Base-by-base conservation (phyloP, 2,113 vertebrate genomes). In the Tor tambroides region DNA sequence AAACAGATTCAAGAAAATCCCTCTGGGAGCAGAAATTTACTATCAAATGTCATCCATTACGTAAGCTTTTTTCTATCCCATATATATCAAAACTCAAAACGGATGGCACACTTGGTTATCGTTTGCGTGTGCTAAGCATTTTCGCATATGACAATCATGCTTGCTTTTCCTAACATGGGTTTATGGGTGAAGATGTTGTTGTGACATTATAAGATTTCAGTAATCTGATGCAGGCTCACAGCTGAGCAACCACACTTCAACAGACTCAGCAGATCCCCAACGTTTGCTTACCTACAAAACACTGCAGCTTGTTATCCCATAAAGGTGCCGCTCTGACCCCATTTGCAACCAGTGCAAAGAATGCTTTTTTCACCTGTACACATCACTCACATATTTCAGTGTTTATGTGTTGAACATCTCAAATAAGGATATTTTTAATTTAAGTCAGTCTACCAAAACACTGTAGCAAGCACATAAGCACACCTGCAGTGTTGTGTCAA, bases 401-500 rank as follows among this genome's bases (percentile, higher is more conserved):
- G 17, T 43, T 75, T 35, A 65, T 51, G 8, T 5, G 5, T 5
- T 72, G 4, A 41, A 72, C 19, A 21, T 38, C 8, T 2, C 26
- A 6, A 1, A 19, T 26, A 21, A 17, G 7, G 2, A 19, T 41
- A 28, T 11, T 63, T 28, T 11, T 10, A 0, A 43, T 75, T 11
- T 0, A 46, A 75, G 17, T 63, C 6, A n/a, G 61, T 35, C 43
- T 17, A 30, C 65, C 30, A 32, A 43, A 80, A 65, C 11, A 49
- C 41, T 32, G 12, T 38, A 69, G 41, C 14, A 51, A n/a, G 65
- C 14, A 51, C 15, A 43, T 46, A 46, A 75, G 41, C 74, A 46
- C 85, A 98, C 98, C 96, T 99, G 95, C 38, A 99, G 92, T 0
- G 89, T 95, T 7, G 95, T 96, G 88, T 99, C 97, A 0, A 99